Percentiles rank a stretch among this genome's conserved stretches.
Conservation (phyloP, 2,113 vertebrate species). For the Cyprinodon variegatus region DNA sequence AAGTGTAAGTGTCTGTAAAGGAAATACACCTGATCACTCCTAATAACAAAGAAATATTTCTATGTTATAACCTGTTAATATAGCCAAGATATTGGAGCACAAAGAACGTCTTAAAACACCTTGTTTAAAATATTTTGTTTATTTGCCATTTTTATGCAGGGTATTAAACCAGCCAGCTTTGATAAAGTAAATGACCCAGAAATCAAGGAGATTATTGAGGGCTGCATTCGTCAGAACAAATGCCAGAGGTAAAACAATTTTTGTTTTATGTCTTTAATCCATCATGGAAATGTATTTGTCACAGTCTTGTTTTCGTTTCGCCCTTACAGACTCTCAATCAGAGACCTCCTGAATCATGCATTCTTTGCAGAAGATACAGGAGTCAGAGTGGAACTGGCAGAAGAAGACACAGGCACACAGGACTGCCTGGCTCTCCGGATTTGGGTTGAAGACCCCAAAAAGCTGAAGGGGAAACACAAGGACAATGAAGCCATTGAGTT, state of each 20-base stretch:
- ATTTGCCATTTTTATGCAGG: conserved; percentile 72
- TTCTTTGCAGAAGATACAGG: conserved; percentile 96
- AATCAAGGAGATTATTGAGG: conserved; percentile 95
- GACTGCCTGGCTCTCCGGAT: conserved; percentile 88
- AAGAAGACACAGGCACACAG: conserved; percentile 85
- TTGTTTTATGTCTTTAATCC: background rate
- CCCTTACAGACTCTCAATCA: conserved; percentile 84
- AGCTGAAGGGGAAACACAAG: conserved; percentile 95
- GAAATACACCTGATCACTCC: background rate
- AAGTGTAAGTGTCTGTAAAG: conserved; percentile 83
- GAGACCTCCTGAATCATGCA: conserved; percentile 88
- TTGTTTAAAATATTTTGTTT: background rate
- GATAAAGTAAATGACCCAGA: conserved; percentile 94
- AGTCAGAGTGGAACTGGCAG: conserved; percentile 91
- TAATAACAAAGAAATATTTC: background rate
- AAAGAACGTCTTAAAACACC: background rate
- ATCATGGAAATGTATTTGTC: background rate
- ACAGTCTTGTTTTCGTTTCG: background rate
- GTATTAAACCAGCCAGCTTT: conserved; percentile 95
- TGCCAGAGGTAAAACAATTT: conserved; percentile 83
- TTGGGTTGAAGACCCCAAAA: conserved; percentile 96
- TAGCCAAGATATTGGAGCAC: background rate
- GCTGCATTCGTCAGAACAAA: conserved; percentile 93
- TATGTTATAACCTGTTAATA: background rate
- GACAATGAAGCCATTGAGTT: conserved; percentile 99